Evolutionary conservation across 2,888 invertebrate genomes (phyloP).

Genomic region (Entomobrya proxima): DNA sequence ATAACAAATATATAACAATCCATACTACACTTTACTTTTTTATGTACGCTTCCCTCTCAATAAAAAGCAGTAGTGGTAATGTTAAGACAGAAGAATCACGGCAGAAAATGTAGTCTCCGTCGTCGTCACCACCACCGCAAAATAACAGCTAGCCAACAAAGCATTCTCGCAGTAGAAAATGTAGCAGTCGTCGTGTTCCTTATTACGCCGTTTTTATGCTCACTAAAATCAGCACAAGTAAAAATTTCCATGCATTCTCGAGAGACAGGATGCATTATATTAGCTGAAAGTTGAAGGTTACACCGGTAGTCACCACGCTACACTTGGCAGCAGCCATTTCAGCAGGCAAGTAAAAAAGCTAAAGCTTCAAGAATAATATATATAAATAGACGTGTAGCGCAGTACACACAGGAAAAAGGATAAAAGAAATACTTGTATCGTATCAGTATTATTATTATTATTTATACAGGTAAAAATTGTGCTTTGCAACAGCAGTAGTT

Average conservation of each 20-base stretch:
- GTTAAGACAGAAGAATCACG: slow-evolving; percentile 14
- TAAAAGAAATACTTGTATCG: background rate
- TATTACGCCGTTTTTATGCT: background rate
- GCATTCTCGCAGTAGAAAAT: too few relatives aligned
- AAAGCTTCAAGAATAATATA: background rate
- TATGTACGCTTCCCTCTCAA: slow-evolving; percentile 24
- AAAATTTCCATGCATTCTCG: slow-evolving; percentile 30
- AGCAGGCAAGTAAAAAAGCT: background rate
- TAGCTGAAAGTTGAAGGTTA: slow-evolving; percentile 66
- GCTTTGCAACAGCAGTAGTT: slow-evolving; percentile 1
- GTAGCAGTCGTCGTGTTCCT: background rate
- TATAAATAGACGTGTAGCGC: background rate
- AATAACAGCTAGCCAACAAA: background rate
- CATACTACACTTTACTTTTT: too few relatives aligned
- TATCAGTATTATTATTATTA: background rate
- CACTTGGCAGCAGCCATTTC: slow-evolving; percentile 38
- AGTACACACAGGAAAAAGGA: background rate
- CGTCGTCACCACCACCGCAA: background rate
- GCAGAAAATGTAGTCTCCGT: background rate
- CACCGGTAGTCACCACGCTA: slow-evolving; percentile 66
- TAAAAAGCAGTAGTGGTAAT: slow-evolving; percentile 33
- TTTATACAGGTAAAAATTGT: background rate
- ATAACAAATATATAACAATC: background rate
- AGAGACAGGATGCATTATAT: slow-evolving; percentile 63
- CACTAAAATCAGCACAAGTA: slow-evolving; percentile 17